phyloP scores from a whole-genome alignment of 2,888 invertebrate genomes.

The Gandaritis pyraliata region DNA sequence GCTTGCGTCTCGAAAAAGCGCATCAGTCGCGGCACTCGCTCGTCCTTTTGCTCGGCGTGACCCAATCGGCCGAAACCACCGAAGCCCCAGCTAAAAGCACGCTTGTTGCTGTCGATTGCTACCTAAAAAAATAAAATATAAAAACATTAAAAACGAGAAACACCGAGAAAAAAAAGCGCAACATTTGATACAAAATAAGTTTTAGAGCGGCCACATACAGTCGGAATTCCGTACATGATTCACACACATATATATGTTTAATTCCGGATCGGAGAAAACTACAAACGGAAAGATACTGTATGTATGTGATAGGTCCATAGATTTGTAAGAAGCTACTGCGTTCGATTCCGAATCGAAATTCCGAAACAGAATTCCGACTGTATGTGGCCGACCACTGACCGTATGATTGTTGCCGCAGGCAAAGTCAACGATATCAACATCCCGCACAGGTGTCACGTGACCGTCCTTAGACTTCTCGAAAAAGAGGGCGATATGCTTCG shows the following conservation, averaged over 20 bases:
- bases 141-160: too few species aligned
- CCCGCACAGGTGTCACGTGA: conserved; percentile 91
- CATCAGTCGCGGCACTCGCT: conserved; percentile 92
- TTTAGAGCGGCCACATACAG: too few species aligned
- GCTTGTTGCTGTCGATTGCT: conserved; percentile 93
- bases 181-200: too few species aligned
- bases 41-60: conserved; percentile 96
- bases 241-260: too few species aligned
- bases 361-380: too few species aligned
- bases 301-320: too few species aligned
- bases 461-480: conserved; percentile 95
- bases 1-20: conserved; percentile 95
- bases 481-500: conserved; percentile 93
- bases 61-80: conserved; percentile 97
- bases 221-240: too few species aligned
- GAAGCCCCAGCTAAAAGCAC: conserved; percentile 97
- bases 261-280: too few species aligned
- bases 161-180: too few species aligned
- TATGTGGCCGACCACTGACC: conserved; percentile 82
- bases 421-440: conserved; percentile 94
- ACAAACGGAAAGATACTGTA: too few species aligned
- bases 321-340: too few species aligned
- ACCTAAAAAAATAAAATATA: conserved; percentile 79
- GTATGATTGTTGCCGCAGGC: conserved; percentile 96
- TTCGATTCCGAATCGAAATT: too few species aligned